These are phyloP conservation scores for Parazoanthus swiftii DNA, from an alignment of 92 coral and sea anemone genomes.

Conservation along the genomic window DNA sequence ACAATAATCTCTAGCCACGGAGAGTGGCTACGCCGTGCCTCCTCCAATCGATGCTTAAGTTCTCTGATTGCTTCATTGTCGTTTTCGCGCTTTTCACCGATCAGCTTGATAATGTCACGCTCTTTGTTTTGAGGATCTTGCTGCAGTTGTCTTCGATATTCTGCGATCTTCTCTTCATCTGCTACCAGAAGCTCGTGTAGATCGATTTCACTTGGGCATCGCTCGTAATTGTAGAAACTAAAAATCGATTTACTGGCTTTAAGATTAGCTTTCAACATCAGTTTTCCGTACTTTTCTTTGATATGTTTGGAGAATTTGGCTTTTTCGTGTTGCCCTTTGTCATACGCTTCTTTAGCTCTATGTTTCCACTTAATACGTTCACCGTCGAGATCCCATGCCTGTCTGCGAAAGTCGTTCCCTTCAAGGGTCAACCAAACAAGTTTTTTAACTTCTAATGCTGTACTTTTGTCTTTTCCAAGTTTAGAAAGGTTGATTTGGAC, in stretches of 20 bases:
- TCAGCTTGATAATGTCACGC: conserved; percentile 34
- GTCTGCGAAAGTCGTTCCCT: conserved; percentile 51
- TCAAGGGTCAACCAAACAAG: conserved; percentile 26
- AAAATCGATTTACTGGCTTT: conserved; percentile 51
- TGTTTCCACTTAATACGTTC: conserved; percentile 50
- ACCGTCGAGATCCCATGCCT: conserved; percentile 50
- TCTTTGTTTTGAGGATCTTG: not conserved
- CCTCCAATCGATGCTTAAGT: conserved; percentile 36
- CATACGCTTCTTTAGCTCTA: conserved; percentile 34
- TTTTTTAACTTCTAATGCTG: not conserved
- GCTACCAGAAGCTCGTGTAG: conserved; percentile 66
- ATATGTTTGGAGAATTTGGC: conserved; percentile 29
- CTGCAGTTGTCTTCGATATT: conserved; percentile 19
- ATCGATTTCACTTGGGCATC: conserved; percentile 57
- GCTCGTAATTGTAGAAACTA: conserved; percentile 50
- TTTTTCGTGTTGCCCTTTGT: not conserved
- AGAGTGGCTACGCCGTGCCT: conserved; percentile 13
- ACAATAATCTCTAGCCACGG: conserved; percentile 74
- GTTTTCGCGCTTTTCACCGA: conserved; percentile 36
- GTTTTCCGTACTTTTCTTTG: conserved; percentile 45
- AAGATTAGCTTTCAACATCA: conserved; percentile 45
- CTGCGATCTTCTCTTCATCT: conserved; percentile 29
- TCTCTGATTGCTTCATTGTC: conserved; percentile 66
- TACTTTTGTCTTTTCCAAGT: not conserved
- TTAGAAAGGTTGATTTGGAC: not conserved